Conservation (phyloP, 2,888 invertebrate genomes). For the Antheraea assamensis region DNA sequence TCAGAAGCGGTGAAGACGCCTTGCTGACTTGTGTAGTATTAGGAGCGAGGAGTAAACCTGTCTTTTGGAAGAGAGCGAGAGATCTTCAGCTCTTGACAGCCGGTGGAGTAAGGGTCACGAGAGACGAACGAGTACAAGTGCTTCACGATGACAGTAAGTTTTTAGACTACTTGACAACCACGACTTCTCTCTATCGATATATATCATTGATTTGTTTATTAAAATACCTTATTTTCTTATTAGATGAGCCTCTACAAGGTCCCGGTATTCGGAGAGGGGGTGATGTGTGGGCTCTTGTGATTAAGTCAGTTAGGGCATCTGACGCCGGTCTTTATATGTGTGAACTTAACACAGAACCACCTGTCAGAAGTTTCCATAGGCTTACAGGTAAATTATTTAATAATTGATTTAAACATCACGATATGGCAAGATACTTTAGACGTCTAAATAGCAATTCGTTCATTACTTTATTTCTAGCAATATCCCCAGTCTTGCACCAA, state of each 20-base stretch:
- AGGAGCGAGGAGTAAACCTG: constrained; percentile 86
- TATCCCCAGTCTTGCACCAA: no score
- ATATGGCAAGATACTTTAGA: no score
- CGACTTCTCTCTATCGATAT: no score
- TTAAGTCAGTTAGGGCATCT: constrained; percentile 85
- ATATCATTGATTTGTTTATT: no score
- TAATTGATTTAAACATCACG: not conserved
- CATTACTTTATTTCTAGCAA: no score
- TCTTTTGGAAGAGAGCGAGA: constrained; percentile 88
- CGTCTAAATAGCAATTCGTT: no score
- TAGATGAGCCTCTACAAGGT: constrained; percentile 71
- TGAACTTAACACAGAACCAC: constrained; percentile 91
- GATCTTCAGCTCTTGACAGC: constrained; percentile 88
- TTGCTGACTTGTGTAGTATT: constrained; percentile 91
- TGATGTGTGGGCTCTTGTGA: constrained; percentile 92
- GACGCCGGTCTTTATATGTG: constrained; percentile 92
- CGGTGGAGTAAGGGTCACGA: constrained; percentile 87
- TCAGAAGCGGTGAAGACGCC: constrained; percentile 86
- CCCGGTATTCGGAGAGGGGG: constrained; percentile 84
- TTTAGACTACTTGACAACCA: not conserved
- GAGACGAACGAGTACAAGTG: constrained; percentile 87
- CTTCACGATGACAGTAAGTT: constrained; percentile 89
- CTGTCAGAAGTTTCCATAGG: constrained; percentile 89
- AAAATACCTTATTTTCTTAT: constrained; percentile 36
- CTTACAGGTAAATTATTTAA: constrained; percentile 82